Evolutionary conservation across 2,888 invertebrate genomes (phyloP).

Genomic region (Apodemia zela): DNA sequence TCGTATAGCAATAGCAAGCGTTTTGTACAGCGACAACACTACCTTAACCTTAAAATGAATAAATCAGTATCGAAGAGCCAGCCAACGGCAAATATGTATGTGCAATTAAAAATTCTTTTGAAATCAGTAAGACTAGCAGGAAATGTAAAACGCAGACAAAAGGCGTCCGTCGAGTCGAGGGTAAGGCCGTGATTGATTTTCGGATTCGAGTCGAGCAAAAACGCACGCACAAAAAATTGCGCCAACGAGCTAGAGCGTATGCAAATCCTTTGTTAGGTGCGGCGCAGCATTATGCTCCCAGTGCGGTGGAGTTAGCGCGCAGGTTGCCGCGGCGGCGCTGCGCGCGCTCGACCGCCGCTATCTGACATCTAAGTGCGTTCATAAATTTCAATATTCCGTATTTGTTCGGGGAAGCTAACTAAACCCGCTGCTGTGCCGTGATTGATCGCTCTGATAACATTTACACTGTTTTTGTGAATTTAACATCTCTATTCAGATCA

Average conservation of each 20-base stretch:
- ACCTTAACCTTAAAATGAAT: neutral
- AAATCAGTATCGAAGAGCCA: neutral
- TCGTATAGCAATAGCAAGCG: no score
- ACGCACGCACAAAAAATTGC: constrained; percentile 37
- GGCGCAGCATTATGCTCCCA: constrained; percentile 3
- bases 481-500: neutral
- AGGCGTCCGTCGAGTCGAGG: neutral
- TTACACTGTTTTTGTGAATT: neutral
- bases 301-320: constrained; percentile 13
- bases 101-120: neutral
- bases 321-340: constrained; percentile 15
- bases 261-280: constrained; percentile 38
- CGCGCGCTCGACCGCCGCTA: constrained; percentile 21
- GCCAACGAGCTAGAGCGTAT: constrained; percentile 32
- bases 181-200: constrained; percentile 35
- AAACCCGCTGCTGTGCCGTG: constrained; percentile 19
- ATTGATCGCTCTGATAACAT: constrained; percentile 17
- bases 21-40: no score
- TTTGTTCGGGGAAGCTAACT: constrained; percentile 29
- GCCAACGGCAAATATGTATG: neutral
- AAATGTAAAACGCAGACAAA: constrained; percentile 4
- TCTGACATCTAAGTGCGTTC: constrained; percentile 33
- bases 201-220: constrained; percentile 35
- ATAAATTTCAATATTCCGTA: constrained; percentile 32
- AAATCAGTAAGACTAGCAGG: neutral